Evolutionary conservation across 1,140 invertebrate species (phyloP).

Genomic region (Antheraea pernyi): DNA sequence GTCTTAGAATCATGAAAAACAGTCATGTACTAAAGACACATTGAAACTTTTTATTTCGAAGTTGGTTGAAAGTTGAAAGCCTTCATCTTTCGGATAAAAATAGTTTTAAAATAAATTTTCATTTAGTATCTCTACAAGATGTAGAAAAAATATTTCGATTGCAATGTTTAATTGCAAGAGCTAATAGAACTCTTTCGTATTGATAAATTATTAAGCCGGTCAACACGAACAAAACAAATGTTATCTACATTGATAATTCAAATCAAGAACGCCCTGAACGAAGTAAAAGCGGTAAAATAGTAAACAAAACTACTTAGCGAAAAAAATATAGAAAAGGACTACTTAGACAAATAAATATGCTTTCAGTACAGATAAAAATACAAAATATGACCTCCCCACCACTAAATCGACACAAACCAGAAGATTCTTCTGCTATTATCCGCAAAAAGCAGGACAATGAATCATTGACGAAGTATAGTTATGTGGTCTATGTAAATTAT

Average conservation of each 20-base stretch:
- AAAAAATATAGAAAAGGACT: slow-evolving; percentile 11
- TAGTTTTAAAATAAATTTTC: no score
- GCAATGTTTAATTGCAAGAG: no score
- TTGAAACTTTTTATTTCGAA: no score
- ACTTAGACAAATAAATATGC: neutral
- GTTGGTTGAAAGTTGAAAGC: no score
- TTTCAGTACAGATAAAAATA: neutral
- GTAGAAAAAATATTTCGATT: no score
- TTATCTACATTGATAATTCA: slow-evolving; percentile 17
- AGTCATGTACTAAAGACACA: no score
- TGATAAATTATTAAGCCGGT: slow-evolving; percentile 12
- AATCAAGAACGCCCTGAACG: slow-evolving; percentile 12
- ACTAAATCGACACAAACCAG: slow-evolving; percentile 20
- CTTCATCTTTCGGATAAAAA: no score
- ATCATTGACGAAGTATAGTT: slow-evolving; percentile 47
- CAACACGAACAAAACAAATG: slow-evolving; percentile 17
- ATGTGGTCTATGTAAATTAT: slow-evolving; percentile 25
- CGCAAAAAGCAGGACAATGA: slow-evolving; percentile 66
- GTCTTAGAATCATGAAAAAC: no score
- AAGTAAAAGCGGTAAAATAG: slow-evolving; percentile 45
- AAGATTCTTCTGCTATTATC: slow-evolving; percentile 45
- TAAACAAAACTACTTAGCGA: slow-evolving; percentile 65
- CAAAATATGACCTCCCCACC: slow-evolving; percentile 9
- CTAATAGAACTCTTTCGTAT: neutral
- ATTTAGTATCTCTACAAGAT: no score